These are phyloP conservation scores for Colius striatus DNA, from an alignment of 2,113 vertebrate species.

Conservation along the genomic window DNA sequence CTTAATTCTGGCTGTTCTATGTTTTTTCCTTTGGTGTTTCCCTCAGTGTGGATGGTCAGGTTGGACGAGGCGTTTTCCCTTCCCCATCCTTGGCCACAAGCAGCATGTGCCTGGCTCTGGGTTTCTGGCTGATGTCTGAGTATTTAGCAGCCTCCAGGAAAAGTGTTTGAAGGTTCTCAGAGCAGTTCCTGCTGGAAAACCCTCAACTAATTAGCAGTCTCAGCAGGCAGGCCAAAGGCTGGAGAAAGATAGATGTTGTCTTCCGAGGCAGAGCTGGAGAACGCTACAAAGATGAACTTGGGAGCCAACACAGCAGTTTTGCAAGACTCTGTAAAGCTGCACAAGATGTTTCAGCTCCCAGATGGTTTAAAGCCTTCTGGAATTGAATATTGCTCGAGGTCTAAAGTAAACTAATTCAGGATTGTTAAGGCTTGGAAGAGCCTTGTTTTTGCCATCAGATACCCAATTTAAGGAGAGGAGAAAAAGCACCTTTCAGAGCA, in stretches of 20 bases:
- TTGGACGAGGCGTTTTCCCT: background rate
- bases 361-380: fast-evolving
- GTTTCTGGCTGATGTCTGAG: background rate
- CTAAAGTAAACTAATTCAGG: background rate
- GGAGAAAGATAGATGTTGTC: background rate
- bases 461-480: background rate
- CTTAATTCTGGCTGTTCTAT: background rate
- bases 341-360: background rate
- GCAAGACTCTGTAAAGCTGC: background rate
- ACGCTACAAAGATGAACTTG: background rate
- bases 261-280: background rate
- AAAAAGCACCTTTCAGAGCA: background rate
- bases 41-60: background rate
- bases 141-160: background rate
- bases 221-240: background rate
- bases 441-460: background rate
- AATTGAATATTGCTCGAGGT: background rate
- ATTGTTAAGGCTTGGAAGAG: background rate
- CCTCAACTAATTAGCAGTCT: background rate
- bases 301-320: background rate
- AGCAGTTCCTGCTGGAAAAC: background rate
- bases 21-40: background rate
- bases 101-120: background rate
- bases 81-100: background rate
- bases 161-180: background rate